phyloP scores from a whole-genome alignment of 2,888 invertebrate genomes.

The Drosophila mettleri region DNA sequence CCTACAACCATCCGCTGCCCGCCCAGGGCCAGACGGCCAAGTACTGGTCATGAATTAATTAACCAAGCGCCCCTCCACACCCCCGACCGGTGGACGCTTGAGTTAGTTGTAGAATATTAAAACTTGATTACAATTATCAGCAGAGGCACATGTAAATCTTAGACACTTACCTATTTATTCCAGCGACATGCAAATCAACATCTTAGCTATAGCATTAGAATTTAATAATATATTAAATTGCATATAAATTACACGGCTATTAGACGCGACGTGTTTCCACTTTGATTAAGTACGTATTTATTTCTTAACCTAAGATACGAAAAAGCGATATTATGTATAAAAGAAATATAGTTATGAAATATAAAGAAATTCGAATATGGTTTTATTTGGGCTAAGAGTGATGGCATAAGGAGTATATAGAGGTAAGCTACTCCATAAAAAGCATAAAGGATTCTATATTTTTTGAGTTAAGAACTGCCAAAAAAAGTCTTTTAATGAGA shows the following conservation, averaged over 20 bases:
- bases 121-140: conserved; percentile 33
- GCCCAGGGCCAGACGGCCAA: conserved; percentile 80
- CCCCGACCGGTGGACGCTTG: not conserved
- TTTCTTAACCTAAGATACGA: conserved; percentile 28
- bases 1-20: conserved; percentile 83
- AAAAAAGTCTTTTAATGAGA: too few relatives aligned
- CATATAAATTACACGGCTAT: conserved; percentile 59
- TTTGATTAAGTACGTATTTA: conserved; percentile 41
- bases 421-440: too few relatives aligned
- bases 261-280: conserved; percentile 46
- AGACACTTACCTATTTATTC: conserved; percentile 56
- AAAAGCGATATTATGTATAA: conserved; percentile 51
- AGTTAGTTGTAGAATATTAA: conserved; percentile 23
- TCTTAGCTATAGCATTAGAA: conserved; percentile 58
- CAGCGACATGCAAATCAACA: conserved; percentile 35
- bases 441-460: too few relatives aligned
- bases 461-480: too few relatives aligned
- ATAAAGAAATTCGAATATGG: not conserved
- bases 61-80: not conserved
- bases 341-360: conserved; percentile 25
- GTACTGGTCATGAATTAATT: conserved; percentile 82
- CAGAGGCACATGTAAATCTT: conserved; percentile 55
- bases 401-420: not conserved
- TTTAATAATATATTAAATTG: conserved; percentile 46
- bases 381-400: conserved; percentile 3